Base-by-base conservation (phyloP, 1,140 invertebrate species). In the Ptiloglossa arizonensis region DNA sequence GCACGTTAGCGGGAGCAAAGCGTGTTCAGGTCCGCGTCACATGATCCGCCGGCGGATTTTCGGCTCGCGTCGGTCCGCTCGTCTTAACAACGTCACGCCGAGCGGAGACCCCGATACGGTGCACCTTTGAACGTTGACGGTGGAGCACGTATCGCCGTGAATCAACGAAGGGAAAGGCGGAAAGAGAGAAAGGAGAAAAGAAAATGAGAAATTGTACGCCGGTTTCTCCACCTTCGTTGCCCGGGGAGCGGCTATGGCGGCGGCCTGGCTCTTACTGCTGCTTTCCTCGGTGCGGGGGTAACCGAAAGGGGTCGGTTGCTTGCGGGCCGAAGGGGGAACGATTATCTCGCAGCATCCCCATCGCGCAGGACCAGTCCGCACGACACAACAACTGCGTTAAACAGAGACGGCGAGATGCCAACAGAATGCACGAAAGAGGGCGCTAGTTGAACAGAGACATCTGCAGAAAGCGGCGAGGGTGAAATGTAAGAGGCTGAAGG, bases 161-260 rank as follows among this genome's bases (percentile, higher is more conserved):
- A 46, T 59, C 27, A 70, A 22, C n/a, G 64, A 68, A 70, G 72
- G 32, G 59, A 63, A 17, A 77, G 66, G 50, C 48, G 76, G 64
- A 67, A 35, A 59, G 32, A 71, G 24, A 71, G 29, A 72, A 66
- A 59, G 29, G 52, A 70, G 68, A 57, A 57, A 62, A 63, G 56
- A 57, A 50, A 71, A 79, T 68, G 79, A 79, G 81, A 81, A 83
- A 54, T 54, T 50, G 41, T 81, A 84, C 78, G 70, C 72, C 78
- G 84, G 81, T 85, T 78, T 84, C 76, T 84, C 75, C 75, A 81
- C 54, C 72, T 77, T 82, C 66, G 67, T 79, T 79, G 79, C 86
- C 82, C 88, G 87, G 86, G 88, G 87, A 91, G 90, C 90, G 90
- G 89, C 91, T 91, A 90, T 91, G 90, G 91, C 90, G 89, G 89